Evolutionary conservation across 2,797 vertebrate species (phyloP).

Genomic region (Sarcophilus harrisii): DNA sequence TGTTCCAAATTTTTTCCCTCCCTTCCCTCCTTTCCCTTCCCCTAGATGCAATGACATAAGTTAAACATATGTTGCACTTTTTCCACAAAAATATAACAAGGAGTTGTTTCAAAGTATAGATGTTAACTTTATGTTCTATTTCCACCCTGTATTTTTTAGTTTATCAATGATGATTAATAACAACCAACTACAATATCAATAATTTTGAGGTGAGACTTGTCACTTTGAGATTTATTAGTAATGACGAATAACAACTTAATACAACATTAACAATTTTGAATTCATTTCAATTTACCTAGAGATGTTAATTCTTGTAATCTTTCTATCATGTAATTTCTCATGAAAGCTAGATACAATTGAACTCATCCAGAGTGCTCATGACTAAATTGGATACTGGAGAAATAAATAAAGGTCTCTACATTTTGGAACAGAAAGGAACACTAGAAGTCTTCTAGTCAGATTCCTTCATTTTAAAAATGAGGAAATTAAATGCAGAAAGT

Average conservation of each 20-base stretch:
- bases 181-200: slow-evolving; percentile 30
- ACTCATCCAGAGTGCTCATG: background rate
- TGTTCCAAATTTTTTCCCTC: too few relatives aligned
- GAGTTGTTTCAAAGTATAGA: slow-evolving; percentile 33
- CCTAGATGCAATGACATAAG: too few relatives aligned
- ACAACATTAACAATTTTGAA: background rate
- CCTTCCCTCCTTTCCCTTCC: too few relatives aligned
- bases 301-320: background rate
- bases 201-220: background rate
- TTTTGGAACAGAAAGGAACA: background rate
- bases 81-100: background rate
- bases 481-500: background rate
- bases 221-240: background rate
- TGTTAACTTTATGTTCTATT: slow-evolving; percentile 11
- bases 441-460: background rate
- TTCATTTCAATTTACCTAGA: background rate
- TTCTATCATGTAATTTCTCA: background rate
- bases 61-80: background rate
- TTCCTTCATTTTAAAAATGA: background rate
- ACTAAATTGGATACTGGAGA: background rate
- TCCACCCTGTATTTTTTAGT: background rate
- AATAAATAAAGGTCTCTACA: background rate
- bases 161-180: background rate
- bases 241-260: background rate
- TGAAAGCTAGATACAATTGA: background rate